These are phyloP conservation scores for Archocentrus centrarchus DNA, from an alignment of 2,113 vertebrate species.

Conservation along the genomic window DNA sequence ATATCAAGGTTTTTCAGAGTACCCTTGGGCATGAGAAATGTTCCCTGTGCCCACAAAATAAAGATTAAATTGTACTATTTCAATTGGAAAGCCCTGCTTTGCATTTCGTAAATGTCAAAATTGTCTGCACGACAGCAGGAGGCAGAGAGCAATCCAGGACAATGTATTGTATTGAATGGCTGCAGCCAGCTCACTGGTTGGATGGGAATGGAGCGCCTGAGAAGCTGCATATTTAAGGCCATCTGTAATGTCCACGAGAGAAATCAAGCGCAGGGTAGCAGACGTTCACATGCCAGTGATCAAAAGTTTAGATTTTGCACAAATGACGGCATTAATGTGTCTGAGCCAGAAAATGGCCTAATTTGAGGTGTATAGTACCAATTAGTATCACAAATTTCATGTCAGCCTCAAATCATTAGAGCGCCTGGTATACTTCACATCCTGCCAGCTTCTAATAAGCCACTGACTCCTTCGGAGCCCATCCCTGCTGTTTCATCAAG, in stretches of 20 bases:
- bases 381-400: neutral
- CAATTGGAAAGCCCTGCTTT: neutral
- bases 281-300: neutral
- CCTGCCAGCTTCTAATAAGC: neutral
- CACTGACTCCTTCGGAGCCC: neutral
- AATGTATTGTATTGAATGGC: neutral
- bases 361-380: neutral
- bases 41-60: neutral
- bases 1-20: neutral
- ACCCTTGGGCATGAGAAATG: neutral
- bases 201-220: neutral
- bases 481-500: neutral
- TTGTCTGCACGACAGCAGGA: neutral
- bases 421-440: neutral
- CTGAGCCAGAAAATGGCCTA: neutral
- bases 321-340: neutral
- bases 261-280: neutral
- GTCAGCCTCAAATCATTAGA: neutral
- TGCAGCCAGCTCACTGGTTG: neutral
- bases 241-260: neutral
- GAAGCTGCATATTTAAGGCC: neutral
- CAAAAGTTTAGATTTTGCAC: neutral
- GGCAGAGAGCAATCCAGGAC: neutral
- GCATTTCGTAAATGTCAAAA: neutral
- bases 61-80: neutral